Percentiles rank a stretch among this genome's conserved stretches.
Conservation (phyloP, 1,140 invertebrate species). For the Aethina tumida region DNA sequence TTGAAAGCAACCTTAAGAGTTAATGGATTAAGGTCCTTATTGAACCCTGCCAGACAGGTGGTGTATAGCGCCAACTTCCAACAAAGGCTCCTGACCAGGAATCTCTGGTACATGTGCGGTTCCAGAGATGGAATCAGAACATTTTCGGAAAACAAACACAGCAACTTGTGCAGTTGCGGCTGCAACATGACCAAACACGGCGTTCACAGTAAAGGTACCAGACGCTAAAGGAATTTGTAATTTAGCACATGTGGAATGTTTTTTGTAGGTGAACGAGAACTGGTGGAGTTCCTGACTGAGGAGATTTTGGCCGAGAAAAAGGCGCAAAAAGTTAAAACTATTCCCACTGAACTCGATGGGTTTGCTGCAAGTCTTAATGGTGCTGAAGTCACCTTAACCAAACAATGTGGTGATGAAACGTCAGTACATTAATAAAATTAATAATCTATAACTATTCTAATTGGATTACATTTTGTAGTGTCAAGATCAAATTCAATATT, state of each 20-base stretch:
- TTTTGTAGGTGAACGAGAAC: constrained; percentile 66
- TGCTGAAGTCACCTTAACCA: constrained; percentile 67
- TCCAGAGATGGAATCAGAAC: constrained; percentile 24
- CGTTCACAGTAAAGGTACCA: constrained; percentile 59
- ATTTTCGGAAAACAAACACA: constrained; percentile 34
- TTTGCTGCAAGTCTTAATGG: constrained; percentile 67
- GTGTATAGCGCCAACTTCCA: constrained; percentile 33
- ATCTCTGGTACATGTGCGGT: constrained; percentile 58
- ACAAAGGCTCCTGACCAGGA: constrained; percentile 51
- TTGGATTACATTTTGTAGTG: constrained; percentile 40
- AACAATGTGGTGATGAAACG: constrained; percentile 65
- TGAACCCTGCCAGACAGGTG: constrained; percentile 39
- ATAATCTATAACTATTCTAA: too few relatives aligned
- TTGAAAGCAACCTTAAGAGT: constrained; percentile 47
- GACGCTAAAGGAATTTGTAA: constrained; percentile 6
- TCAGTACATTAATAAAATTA: constrained; percentile 39
- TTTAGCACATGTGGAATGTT: constrained; percentile 7
- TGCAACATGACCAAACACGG: constrained; percentile 42
- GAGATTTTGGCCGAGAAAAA: constrained; percentile 83
- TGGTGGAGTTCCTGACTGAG: constrained; percentile 77
- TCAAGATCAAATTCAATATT: constrained; percentile 73
- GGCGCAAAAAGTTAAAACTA: constrained; percentile 60
- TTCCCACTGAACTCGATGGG: constrained; percentile 66
- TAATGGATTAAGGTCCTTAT: constrained; percentile 38
- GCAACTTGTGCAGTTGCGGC: constrained; percentile 48